Evolutionary conservation across 2,113 vertebrate genomes (phyloP).

Genomic region (Potamarius usumacintae): DNA sequence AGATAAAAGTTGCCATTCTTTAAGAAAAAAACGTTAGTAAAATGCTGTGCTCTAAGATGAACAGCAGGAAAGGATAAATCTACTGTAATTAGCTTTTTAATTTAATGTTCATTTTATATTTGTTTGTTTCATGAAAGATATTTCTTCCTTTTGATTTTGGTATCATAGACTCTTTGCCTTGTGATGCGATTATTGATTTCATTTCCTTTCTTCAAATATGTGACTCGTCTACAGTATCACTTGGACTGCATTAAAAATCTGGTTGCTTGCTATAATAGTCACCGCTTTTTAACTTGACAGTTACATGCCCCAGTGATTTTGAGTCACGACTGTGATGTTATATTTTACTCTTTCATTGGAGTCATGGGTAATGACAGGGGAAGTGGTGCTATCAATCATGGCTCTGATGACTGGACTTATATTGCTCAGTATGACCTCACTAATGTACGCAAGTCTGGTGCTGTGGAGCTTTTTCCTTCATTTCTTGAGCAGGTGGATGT

Average conservation of each 20-base stretch:
- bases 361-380: constrained; percentile 1
- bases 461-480: not conserved
- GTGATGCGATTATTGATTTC: not conserved
- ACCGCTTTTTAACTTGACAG: not conserved
- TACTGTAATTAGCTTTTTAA: not conserved
- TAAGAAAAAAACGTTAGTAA: not conserved
- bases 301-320: not conserved
- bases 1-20: not conserved
- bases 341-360: not conserved
- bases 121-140: not conserved
- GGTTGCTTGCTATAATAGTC: not conserved
- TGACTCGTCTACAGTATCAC: not conserved
- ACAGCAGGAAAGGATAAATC: not conserved
- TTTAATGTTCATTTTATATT: not conserved
- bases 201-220: not conserved
- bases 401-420: not conserved
- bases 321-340: constrained; percentile 3
- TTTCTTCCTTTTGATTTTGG: not conserved
- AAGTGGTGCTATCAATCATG: not conserved
- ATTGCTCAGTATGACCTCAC: not conserved
- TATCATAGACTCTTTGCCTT: not conserved
- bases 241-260: not conserved
- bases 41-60: not conserved
- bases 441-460: not conserved
- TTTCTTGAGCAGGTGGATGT: constrained; percentile 18